Evolutionary conservation across 2,888 invertebrate genomes (phyloP), one percentile per base, ranked within the genome.

Genomic region (Corbicula japonica): DNA sequence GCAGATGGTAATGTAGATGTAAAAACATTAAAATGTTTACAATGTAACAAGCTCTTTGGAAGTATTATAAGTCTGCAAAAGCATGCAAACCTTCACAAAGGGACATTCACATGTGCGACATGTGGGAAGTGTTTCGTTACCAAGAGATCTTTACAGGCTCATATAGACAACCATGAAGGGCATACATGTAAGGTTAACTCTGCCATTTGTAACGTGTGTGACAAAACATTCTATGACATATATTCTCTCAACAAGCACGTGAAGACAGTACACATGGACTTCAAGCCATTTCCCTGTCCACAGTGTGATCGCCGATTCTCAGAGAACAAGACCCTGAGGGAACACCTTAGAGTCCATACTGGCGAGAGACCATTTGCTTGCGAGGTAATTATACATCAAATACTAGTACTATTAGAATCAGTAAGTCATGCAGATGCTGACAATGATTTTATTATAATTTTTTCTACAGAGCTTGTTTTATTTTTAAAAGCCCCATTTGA

Each of bases 161-260:
- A 83, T 48, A 68, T 77, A 56, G 80, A 62, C 30, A 69, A 61
- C 21, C 80, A 80, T 46, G 65, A 69, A 15, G 80, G 80, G 5
- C 41, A n/a, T n/a, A n/a, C n/a, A n/a, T n/a, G 52, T 32, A 80
- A 63, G 56, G 46, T 52, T 10, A 63, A 72, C 21, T 52, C 68
- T 15, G 61, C 76, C 8, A 35, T 41, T 1, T 80, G 80, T 60
- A 80, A 80, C n/a, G 80, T 80, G 1, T 80, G 80, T 60, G 80
- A 76, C 48, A 80, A 80, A 30, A 26, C 62, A 1, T 83, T 76
- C 54, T 83, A 76, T 60, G 83, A 83, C 48, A 34, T 60, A 26
- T 77, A 76, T 50, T 83, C 83, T 3, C 23, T 83, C 46, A 76
- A 83, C 56, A 83, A 83, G 48, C 83, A 83, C 54, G 69, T 83